Base-by-base conservation (phyloP, 2,797 vertebrate species). In the Microtus californicus region DNA sequence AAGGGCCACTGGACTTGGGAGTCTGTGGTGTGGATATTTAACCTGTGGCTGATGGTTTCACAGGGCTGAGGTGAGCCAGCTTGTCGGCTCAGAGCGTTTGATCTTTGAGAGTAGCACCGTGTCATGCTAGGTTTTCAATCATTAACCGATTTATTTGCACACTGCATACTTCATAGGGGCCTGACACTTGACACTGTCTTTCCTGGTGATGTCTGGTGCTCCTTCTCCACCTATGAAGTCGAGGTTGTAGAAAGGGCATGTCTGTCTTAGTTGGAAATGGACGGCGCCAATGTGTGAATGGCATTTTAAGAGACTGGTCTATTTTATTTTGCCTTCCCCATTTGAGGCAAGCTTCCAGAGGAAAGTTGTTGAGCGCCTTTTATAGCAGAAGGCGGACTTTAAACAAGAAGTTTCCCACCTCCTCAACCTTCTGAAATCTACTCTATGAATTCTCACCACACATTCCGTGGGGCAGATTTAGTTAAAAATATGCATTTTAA, bases 1-100 rank as follows among this genome's bases (percentile, higher is more conserved):
- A 99, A 96, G 99, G 76, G 63, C 63, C 54, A 1, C 15, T 2
- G 2, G 43, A 1, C 56, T 31, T 51, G 25, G 27, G 67, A 29
- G 54, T 8, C 0, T 54, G 37, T 8, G 10, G 8, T 6, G 71
- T 10, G 37, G 61, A 25, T 12, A 1, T 19, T 37, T 27, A 40
- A 29, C 27, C 34, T 37, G 29, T 31, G 56, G 6, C 56, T 34
- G 37, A 34, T 7, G 4, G 43, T 67, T 27, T 48, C 12, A 8
- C 21, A 23, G 29, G 27, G 19, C 85, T 37, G 2, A 45, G 59
- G 19, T 3, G 0, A 29, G 12, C 25, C 19, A 23, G 17, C 87
- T 89, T 54, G 3, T 61, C 67, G 8, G 9, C 56, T 34, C 74
- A 59, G 15, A 74, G 77, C 17, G 74, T 94, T 76, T 51, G 3